Percentiles rank a stretch among this genome's conserved stretches.
Conservation (phyloP, 1,140 invertebrate genomes). For the Euwallacea fornicatus region DNA sequence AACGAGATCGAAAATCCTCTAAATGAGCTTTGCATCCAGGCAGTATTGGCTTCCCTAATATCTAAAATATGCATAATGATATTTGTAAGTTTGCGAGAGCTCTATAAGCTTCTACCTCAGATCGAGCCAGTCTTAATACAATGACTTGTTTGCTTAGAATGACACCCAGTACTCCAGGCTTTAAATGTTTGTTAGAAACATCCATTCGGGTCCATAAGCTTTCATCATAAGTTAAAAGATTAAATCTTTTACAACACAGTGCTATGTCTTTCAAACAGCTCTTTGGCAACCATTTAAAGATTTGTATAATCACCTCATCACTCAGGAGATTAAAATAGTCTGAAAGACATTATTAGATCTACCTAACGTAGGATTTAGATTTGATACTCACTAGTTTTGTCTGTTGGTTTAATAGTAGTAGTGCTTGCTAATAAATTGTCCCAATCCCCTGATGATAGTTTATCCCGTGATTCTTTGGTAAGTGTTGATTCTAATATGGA, state of each 20-base stretch:
- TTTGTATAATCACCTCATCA: constrained; percentile 82
- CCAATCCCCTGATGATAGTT: constrained; percentile 39
- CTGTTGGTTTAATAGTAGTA: constrained; percentile 32
- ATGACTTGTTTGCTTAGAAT: constrained; percentile 73
- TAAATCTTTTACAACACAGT: constrained; percentile 68
- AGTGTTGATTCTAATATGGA: constrained; percentile 45
- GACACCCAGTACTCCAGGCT: constrained; percentile 66
- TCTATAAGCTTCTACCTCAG: not conserved
- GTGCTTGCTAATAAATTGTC: constrained; percentile 35
- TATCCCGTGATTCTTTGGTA: constrained; percentile 42
- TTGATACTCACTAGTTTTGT: constrained; percentile 39
- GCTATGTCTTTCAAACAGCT: constrained; percentile 70
- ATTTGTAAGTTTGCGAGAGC: not conserved
- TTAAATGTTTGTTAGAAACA: constrained; percentile 69
- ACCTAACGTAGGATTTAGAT: not conserved
- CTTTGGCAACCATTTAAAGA: constrained; percentile 81
- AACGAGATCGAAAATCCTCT: constrained; percentile 54
- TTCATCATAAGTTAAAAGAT: constrained; percentile 76
- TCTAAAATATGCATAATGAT: constrained; percentile 38
- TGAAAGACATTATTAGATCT: constrained; percentile 33
- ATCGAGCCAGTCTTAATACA: constrained; percentile 68
- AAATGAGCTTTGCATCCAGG: constrained; percentile 49
- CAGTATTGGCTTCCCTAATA: constrained; percentile 59
- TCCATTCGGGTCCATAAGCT: constrained; percentile 82
- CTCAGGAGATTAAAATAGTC: constrained; percentile 69